Percentiles rank a stretch among this genome's conserved stretches.
Conservation (phyloP, 2,797 vertebrate species). For the Adrianichthys oophorus region DNA sequence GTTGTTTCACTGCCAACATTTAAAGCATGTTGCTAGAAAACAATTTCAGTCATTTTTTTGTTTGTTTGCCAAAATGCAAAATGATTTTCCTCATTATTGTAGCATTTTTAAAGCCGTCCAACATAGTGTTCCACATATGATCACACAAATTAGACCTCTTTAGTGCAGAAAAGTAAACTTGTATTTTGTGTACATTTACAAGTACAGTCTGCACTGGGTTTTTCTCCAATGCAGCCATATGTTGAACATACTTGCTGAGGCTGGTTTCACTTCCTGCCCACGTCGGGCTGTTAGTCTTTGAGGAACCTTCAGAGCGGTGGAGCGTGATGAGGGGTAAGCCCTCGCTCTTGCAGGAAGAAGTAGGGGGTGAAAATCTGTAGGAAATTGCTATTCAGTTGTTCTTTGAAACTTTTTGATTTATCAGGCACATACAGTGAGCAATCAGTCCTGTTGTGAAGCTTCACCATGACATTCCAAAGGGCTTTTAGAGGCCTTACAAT, state of each 20-base stretch:
- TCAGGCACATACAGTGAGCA: constrained; percentile 48
- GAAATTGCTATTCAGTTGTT: constrained; percentile 79
- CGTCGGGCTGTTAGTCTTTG: constrained; percentile 42
- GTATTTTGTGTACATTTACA: no score
- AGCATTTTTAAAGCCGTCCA: no score
- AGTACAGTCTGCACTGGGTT: constrained; percentile 3
- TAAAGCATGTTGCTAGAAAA: no score
- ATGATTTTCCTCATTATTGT: no score
- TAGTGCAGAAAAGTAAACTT: not conserved
- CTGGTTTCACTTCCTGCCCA: constrained; percentile 55
- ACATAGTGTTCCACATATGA: no score
- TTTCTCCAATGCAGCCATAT: constrained; percentile 41
- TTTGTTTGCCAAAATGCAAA: no score
- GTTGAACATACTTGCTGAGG: constrained; percentile 56
- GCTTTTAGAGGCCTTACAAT: constrained; percentile 38
- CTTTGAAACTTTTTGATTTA: constrained; percentile 74
- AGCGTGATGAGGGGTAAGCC: constrained; percentile 3
- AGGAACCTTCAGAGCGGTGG: constrained; percentile 35
- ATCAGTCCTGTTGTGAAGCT: constrained; percentile 50
- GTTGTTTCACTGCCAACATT: no score
- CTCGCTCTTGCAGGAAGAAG: constrained; percentile 57
- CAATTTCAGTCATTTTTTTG: no score
- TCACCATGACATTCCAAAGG: constrained; percentile 33
- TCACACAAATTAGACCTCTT: not conserved
- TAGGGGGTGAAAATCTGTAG: constrained; percentile 57